A percentile compares a stretch with the other conserved stretches of the same genome.
These are phyloP conservation scores for Cephus pygmeus DNA, from an alignment of 2,888 invertebrate species.

Conservation along the genomic window DNA sequence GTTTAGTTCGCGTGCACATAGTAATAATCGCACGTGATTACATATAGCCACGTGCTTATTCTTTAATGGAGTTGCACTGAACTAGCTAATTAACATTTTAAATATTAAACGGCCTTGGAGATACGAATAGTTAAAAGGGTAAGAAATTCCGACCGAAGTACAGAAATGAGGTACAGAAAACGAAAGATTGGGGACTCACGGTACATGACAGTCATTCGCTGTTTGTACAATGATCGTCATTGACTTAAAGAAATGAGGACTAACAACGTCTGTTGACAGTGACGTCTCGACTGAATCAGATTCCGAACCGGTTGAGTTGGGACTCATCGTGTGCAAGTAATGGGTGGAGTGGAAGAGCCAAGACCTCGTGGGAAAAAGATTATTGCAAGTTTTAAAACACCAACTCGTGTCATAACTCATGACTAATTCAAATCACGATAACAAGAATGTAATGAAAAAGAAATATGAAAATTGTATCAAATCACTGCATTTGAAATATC, in stretches of 20 bases:
- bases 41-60: background rate
- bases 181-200: background rate
- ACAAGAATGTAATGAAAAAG: background rate
- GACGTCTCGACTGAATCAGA: background rate
- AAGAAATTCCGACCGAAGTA: background rate
- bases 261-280: background rate
- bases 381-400: background rate
- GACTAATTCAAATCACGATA: background rate
- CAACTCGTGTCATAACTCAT: background rate
- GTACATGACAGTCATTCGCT: background rate
- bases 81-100: background rate
- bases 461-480: background rate
- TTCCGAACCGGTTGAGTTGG: background rate
- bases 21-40: background rate
- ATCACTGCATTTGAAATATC: background rate
- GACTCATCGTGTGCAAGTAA: background rate
- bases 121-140: background rate
- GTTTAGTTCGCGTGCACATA: background rate
- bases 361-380: background rate
- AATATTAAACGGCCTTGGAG: background rate
- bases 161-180: background rate
- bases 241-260: background rate
- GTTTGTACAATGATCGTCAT: background rate
- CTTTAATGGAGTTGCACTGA: background rate
- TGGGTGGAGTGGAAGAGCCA: background rate